phyloP scores from a whole-genome alignment of 2,888 invertebrate species.

The Plebejus anna region DNA sequence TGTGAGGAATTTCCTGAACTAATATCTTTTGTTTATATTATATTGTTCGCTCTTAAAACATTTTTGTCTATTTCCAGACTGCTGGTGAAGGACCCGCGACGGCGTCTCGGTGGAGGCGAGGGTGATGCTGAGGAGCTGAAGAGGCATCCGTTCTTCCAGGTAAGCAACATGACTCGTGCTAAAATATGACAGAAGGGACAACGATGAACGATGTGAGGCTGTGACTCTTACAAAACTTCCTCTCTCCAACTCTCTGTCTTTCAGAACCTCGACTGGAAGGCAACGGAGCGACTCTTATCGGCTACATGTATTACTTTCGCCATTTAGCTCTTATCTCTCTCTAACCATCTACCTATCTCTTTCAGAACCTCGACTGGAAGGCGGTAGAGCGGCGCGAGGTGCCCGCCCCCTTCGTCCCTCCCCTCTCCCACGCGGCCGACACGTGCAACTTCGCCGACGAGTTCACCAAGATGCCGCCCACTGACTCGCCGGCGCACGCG shows the following conservation, averaged over 20 bases:
- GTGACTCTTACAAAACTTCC: no score
- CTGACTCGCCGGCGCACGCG: constrained; percentile 94
- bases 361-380: constrained; percentile 87
- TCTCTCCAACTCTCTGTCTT: neutral
- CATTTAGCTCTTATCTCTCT: no score
- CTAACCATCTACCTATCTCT: neutral
- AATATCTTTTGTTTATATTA: neutral
- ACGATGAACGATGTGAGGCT: no score
- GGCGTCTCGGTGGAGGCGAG: constrained; percentile 91
- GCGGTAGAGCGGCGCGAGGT: constrained; percentile 88
- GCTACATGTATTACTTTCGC: no score
- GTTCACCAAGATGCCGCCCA: constrained; percentile 94
- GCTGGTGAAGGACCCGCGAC: constrained; percentile 93
- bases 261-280: neutral
- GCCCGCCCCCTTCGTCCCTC: constrained; percentile 94
- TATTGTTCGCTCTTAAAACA: neutral
- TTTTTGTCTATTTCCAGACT: constrained; percentile 73
- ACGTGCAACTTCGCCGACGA: constrained; percentile 98
- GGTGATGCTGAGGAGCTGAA: constrained; percentile 94
- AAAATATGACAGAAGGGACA: no score
- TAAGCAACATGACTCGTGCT: constrained; percentile 47
- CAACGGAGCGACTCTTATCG: neutral
- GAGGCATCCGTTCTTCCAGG: constrained; percentile 92
- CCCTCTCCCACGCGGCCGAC: constrained; percentile 91
- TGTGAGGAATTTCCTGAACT: no score